Conservation (phyloP, 2,888 invertebrate genomes). For the Thecocarcelia acutangulata region DNA sequence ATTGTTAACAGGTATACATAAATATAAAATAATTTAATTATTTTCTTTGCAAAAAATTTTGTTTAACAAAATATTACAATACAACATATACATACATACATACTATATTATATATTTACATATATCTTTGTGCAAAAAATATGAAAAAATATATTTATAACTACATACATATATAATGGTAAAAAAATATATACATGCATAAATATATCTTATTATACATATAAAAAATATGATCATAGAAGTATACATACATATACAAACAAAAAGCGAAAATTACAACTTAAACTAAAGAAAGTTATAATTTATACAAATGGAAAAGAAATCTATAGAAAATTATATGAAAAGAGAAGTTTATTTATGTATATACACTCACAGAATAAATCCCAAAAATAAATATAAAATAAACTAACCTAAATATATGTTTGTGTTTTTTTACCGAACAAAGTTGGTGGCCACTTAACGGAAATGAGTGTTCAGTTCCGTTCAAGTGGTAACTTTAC, state of each 20-base stretch:
- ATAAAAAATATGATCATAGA: constrained; percentile 46
- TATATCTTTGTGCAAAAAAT: constrained; percentile 59
- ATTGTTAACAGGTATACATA: constrained; percentile 51
- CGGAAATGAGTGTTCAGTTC: no score
- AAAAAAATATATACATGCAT: constrained; percentile 18
- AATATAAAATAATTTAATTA: constrained; percentile 60
- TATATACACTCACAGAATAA: constrained; percentile 66
- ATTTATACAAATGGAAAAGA: constrained; percentile 53
- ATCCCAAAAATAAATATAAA: constrained; percentile 64
- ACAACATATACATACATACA: constrained; percentile 48
- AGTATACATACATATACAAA: constrained; percentile 55
- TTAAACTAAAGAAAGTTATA: constrained; percentile 44
- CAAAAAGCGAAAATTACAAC: constrained; percentile 38
- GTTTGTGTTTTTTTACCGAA: background rate
- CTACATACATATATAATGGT: constrained; percentile 20
- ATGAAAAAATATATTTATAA: constrained; percentile 48
- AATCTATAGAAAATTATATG: constrained; percentile 39
- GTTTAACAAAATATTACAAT: constrained; percentile 58
- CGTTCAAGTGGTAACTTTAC: no score
- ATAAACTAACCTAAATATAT: constrained; percentile 56
- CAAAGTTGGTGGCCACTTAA: no score
- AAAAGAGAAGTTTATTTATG: constrained; percentile 58
- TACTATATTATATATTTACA: constrained; percentile 35
- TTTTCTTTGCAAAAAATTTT: constrained; percentile 56
- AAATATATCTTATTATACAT: constrained; percentile 49